phyloP scores from a whole-genome alignment of 2,888 invertebrate genomes.

The Platycnemis pennipes region DNA sequence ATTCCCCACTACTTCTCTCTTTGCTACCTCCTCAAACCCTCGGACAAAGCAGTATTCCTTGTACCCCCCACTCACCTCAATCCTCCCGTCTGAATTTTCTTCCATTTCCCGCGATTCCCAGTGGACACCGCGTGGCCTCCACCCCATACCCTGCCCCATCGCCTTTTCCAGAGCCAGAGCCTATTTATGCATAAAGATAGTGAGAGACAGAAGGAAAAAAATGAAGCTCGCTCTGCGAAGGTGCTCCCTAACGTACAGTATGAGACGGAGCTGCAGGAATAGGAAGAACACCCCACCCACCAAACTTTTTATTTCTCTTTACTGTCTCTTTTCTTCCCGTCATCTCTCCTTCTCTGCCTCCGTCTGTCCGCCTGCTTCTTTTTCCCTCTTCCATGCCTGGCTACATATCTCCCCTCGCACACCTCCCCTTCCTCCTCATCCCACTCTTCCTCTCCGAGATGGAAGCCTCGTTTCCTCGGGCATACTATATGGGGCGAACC shows the following conservation, averaged over 20 bases:
- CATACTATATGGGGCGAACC: constrained; percentile 46
- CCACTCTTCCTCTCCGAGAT: neutral
- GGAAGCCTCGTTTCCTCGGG: constrained; percentile 48
- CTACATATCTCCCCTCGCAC: neutral
- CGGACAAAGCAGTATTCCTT: neutral
- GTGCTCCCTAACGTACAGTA: neutral
- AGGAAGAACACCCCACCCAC: neutral
- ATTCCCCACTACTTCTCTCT: neutral
- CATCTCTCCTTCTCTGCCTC: neutral
- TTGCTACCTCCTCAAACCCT: neutral
- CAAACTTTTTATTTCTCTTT: neutral
- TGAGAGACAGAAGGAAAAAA: constrained; percentile 52
- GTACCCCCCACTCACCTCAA: neutral
- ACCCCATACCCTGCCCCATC: neutral
- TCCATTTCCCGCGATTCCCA: constrained; percentile 44
- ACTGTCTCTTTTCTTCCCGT: neutral
- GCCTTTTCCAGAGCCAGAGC: neutral
- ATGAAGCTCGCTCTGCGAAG: neutral
- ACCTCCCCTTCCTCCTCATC: neutral
- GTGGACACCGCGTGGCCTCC: constrained; percentile 6
- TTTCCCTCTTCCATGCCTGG: neutral
- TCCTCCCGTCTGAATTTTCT: constrained; percentile 18
- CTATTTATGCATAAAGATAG: constrained; percentile 54
- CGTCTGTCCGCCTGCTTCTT: too few species aligned
- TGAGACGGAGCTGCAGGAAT: neutral